These are phyloP conservation scores for Patagioenas fasciata DNA, from an alignment of 2,113 vertebrate species.

Conservation along the genomic window DNA sequence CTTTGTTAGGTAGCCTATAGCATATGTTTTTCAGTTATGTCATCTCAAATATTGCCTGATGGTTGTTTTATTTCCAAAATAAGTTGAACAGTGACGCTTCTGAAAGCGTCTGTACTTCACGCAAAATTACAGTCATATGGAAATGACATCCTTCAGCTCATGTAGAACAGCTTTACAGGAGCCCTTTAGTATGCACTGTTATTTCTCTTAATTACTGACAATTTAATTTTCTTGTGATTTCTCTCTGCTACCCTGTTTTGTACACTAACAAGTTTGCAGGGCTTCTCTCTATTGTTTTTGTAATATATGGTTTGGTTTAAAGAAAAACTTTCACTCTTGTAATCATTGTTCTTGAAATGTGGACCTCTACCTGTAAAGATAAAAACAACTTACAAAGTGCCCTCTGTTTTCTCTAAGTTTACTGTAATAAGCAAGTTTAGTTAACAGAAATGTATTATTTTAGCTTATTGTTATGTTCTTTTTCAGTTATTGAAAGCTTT, in stretches of 20 bases:
- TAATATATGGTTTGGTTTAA: constrained; percentile 14
- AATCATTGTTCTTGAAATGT: neutral
- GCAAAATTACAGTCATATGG: neutral
- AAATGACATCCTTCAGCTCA: neutral
- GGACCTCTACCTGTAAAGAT: neutral
- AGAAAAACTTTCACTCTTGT: constrained; percentile 43
- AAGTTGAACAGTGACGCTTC: neutral
- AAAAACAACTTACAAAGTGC: neutral
- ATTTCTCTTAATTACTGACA: neutral
- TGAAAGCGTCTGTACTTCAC: neutral
- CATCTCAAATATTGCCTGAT: neutral
- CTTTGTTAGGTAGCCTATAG: neutral
- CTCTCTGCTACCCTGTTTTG: neutral
- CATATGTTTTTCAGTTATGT: neutral
- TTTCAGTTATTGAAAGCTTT: constrained; percentile 1
- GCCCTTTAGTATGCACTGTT: neutral
- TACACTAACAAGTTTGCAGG: neutral
- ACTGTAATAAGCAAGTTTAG: constrained; percentile 5
- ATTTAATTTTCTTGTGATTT: constrained; percentile 7
- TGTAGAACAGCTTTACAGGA: neutral
- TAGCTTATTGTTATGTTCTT: constrained; percentile 23
- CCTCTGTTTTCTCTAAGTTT: constrained; percentile 22
- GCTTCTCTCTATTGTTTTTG: constrained; percentile 24
- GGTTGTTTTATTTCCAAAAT: neutral
- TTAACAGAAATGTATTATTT: constrained; percentile 20